Evolutionary conservation across 2,888 invertebrate genomes (phyloP), one percentile per base, ranked within the genome.

Genomic region (Meliscaeva auricollis): DNA sequence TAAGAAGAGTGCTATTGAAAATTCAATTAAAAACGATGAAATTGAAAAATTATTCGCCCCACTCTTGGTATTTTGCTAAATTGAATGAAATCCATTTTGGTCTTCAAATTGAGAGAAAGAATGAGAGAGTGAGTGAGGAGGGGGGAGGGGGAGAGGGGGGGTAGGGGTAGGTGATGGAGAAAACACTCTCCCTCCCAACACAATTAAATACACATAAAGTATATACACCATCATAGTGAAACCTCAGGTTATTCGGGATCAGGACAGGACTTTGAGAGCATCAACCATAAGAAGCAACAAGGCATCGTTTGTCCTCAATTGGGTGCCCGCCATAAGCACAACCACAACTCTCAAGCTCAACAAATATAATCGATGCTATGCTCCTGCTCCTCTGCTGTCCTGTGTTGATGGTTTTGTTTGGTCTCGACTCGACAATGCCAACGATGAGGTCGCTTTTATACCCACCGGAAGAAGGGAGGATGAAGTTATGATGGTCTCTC

Each of bases 11-110:
- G 79, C 50, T 79, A 74, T 84, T 80, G 72, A 76, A 72, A 80
- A 80, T 84, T 80, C 84, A 84, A 84, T 84, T 84, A 84, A 80
- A 83, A 84, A 72, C 70, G 68, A 79, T 84, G 75, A 84, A 80
- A 84, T 72, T 76, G 75, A 80, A 84, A 84, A 84, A 79, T 75
- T 52, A 76, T 76, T 79, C 75, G 60, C 46, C 35, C 70, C 70
- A 69, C 60, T 58, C 50, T 38, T 41, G 38, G 56, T n/a, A 11
- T 60, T 54, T 66, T 32, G 30, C 68, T 15, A 80, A 82, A 80
- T 84, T 84, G 80, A 84, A 80, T 80, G 66, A 72, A 84, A 84
- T 74, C 74, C 83, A 74, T 56, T 83, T 66, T 17, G 69, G 64
- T 76, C 48, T 72, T 62, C 83, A 74, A 74, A 80, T 60, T 60